Base-by-base conservation (phyloP, 2,888 invertebrate species). In the Calliphora vomitoria region DNA sequence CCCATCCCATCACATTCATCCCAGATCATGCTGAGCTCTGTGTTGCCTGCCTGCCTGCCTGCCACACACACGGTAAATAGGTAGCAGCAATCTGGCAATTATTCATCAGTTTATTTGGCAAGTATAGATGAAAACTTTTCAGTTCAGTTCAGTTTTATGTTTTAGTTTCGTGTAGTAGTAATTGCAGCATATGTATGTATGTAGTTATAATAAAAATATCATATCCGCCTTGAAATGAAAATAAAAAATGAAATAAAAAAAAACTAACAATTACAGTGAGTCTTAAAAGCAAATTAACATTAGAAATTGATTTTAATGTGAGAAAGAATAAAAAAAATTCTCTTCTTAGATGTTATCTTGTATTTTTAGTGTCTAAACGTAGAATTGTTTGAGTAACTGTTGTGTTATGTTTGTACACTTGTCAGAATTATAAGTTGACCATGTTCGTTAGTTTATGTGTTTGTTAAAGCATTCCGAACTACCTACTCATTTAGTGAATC, bases 91-190 rank as follows among this genome's bases (percentile, higher is more conserved):
- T n/a, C 44, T 44, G 25, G 15, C 25, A 74, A 60, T 60, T 74
- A 60, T 74, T 74, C n/a, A 60, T 74, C n/a, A 11, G 44, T 74
- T 58, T 72, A 41, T 72, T 72, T 60, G 60, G 15, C 60, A 25
- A 60, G 72, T 72, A 35, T 53, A n/a, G 20, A 55, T 41, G 20
- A 25, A 50, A 20, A 15, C 20, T 2, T 41, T 44, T 66, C 13
- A 44, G 13, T 44, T 44, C 10, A 13, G 44, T 69, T 25, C 31
- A 50, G 8, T 50, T 64, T 38, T 38, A 64, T 60, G 13, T 35
- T 60, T 35, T 31, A 8, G 15, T 60, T 31, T 47, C 47, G 47
- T 68, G 68, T 68, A 47, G 41, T 18, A 72, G 38, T 72, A 55
- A 72, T 72, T 38, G 38, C 55, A 18, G 13, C 13, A 20, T 25